These are phyloP conservation scores for Lathronympha strigana DNA, from an alignment of 2,888 invertebrate species.

Conservation along the genomic window DNA sequence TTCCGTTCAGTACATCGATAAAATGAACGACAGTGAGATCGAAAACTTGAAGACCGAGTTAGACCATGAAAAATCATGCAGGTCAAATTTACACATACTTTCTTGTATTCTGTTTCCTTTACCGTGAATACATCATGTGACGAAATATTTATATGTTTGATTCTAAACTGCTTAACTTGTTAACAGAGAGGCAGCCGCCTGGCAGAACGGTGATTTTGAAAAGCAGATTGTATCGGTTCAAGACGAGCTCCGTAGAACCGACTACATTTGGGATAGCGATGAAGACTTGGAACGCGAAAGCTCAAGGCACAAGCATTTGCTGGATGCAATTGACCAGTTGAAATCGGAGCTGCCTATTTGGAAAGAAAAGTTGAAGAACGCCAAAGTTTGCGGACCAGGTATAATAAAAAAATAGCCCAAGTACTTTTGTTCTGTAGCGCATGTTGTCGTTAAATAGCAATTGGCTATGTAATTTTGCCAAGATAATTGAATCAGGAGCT, in stretches of 20 bases:
- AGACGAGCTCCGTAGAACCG: conserved; percentile 72
- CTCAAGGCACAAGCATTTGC: conserved; percentile 66
- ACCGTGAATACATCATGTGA: background rate
- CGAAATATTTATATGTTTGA: background rate
- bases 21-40: conserved; percentile 77
- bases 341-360: conserved; percentile 69
- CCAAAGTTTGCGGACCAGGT: conserved; percentile 79
- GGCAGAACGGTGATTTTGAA: conserved; percentile 78
- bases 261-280: conserved; percentile 75
- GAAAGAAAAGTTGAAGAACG: conserved; percentile 76
- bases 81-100: conserved; percentile 54
- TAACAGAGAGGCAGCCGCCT: conserved; percentile 73
- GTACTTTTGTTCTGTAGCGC: background rate
- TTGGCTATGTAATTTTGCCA: conserved; percentile 3
- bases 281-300: conserved; percentile 70
- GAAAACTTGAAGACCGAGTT: conserved; percentile 75
- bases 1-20: conserved; percentile 26
- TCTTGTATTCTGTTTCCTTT: background rate
- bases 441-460: background rate
- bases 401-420: conserved; percentile 29
- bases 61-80: conserved; percentile 77
- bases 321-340: conserved; percentile 71
- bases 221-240: conserved; percentile 75
- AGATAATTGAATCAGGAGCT: background rate
- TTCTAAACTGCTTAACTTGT: background rate